Percentiles rank a stretch among this genome's conserved stretches.
Conservation (phyloP, 1,140 invertebrate species). For the Drosophila dunni region DNA sequence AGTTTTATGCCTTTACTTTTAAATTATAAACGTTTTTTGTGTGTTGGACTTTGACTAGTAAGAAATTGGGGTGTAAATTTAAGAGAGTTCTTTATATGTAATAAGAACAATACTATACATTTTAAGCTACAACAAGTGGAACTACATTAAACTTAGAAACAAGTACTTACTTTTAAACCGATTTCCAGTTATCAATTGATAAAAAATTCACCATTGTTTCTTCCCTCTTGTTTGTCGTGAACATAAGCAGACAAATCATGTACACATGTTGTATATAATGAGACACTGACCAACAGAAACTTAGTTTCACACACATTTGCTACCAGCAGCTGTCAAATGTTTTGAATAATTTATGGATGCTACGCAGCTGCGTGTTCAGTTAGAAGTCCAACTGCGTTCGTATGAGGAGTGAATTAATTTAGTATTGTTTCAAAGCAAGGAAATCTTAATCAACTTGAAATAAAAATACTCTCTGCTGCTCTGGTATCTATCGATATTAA, state of each 20-base stretch:
- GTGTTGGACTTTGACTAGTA: too few species aligned
- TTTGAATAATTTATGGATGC: slow-evolving; percentile 77
- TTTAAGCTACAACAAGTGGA: too few species aligned
- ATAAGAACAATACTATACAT: too few species aligned
- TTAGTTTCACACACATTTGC: slow-evolving; percentile 43
- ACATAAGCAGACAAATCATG: slow-evolving; percentile 18
- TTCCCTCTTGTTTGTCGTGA: too few species aligned
- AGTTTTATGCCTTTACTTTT: too few species aligned
- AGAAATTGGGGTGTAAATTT: too few species aligned
- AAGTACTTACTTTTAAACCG: too few species aligned
- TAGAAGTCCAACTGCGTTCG: slow-evolving; percentile 1
- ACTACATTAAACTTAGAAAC: too few species aligned
- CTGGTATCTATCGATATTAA: slow-evolving; percentile 20
- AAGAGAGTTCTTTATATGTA: too few species aligned
- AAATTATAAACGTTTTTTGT: too few species aligned
- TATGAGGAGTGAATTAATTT: slow-evolving; percentile 62
- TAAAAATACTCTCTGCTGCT: not conserved
- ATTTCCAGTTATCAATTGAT: too few species aligned
- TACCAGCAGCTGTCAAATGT: slow-evolving; percentile 77
- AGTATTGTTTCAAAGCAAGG: slow-evolving; percentile 32
- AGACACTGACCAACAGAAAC: slow-evolving; percentile 15
- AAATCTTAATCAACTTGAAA: slow-evolving; percentile 19
- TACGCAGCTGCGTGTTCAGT: slow-evolving; percentile 49
- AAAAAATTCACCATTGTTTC: too few species aligned
- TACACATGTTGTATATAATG: slow-evolving; percentile 25